Base-by-base conservation (phyloP, 2,888 invertebrate species). In the Zhengitettix transpicula region DNA sequence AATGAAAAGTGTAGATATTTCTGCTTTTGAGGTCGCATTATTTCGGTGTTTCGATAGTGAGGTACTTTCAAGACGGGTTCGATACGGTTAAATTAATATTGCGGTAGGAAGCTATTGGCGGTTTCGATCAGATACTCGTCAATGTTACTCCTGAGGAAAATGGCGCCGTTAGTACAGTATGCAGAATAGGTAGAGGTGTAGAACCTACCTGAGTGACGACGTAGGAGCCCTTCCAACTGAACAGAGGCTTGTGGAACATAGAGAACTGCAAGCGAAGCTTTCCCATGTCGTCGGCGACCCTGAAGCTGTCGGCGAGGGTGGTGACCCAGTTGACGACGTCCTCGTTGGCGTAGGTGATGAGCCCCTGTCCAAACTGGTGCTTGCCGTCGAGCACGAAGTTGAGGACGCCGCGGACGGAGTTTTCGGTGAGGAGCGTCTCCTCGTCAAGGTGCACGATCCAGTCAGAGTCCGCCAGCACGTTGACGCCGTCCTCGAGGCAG, bases 361-460 rank as follows among this genome's bases (percentile, higher is more conserved):
- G 76, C 7, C 95, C 96, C 76, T 97, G 97, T 0, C 96, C 96
- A 75, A 96, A 95, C 63, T 91, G 90, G 75, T 94, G 89, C 71
- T 90, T 92, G 0, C 95, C 96, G 75, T 95, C 93, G 65, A 87
- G 77, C 28, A 94, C 92, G 78, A 97, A 97, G 72, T 97, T 97
- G 52, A 97, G 76, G 68, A 97, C 87, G 11, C 94, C 94, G 58
- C 85, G 79, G 57, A 95, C 84, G 54, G 91, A 87, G 72, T 95
- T 93, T 69, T 92, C 92, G 9, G 96, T 96, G 41, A 97, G 76
- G 58, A 97, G 75, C 0, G 97, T 97, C 73, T 97, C 97, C 75
- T 97, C 97, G 74, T 97, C 97, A 62, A 97, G 77, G 76, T 97
- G 97, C n/a, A 94, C 92, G 69, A 97, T 87, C 95, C 95, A 97